phyloP scores from a whole-genome alignment of 2,797 vertebrate species.

The Sarcoramphus papa region DNA sequence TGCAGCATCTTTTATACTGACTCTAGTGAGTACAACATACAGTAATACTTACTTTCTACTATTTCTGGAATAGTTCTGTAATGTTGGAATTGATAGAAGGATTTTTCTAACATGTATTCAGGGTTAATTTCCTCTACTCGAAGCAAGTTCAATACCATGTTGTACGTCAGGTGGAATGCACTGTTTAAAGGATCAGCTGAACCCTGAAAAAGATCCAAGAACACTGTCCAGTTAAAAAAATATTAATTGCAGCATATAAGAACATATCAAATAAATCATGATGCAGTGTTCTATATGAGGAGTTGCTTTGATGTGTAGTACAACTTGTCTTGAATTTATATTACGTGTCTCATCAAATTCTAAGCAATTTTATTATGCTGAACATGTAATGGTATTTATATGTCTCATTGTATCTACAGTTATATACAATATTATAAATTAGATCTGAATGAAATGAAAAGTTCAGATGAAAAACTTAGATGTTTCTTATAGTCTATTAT shows the following conservation, averaged over 20 bases:
- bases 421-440: background rate
- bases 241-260: background rate
- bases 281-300: background rate
- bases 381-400: background rate
- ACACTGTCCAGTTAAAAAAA: background rate
- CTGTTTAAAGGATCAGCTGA: slow-evolving; percentile 95
- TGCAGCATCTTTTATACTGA: background rate
- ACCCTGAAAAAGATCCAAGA: slow-evolving; percentile 74
- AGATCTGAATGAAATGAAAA: background rate
- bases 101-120: slow-evolving; percentile 98
- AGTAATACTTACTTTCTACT: slow-evolving; percentile 86
- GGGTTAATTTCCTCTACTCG: slow-evolving; percentile 98
- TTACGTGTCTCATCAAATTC: background rate
- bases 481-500: background rate
- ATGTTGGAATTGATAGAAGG: slow-evolving; percentile 97
- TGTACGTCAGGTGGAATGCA: slow-evolving; percentile 95
- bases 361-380: background rate
- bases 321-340: background rate
- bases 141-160: slow-evolving; percentile 96
- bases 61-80: slow-evolving; percentile 94
- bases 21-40: background rate
- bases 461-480: background rate
- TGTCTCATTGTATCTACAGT: background rate
- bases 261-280: background rate
- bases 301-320: background rate